Conservation (phyloP, 2,113 vertebrate species). For the Salminus brasiliensis region DNA sequence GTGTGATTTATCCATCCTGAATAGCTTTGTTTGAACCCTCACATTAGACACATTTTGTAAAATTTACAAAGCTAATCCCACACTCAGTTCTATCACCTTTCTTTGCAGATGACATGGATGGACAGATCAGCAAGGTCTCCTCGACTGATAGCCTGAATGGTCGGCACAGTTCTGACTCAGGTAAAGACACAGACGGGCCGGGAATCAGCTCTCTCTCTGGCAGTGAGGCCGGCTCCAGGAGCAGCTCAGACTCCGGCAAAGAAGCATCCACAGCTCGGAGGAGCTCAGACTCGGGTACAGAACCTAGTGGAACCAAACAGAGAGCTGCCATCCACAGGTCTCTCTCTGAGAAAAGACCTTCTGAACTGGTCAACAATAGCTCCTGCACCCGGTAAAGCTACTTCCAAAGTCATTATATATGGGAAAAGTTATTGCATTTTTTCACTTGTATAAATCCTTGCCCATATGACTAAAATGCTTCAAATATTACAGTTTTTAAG, state of each 20-base stretch:
- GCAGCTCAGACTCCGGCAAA: slow-evolving; percentile 67
- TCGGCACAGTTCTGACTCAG: slow-evolving; percentile 53
- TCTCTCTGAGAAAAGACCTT: slow-evolving; percentile 63
- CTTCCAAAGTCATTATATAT: background rate
- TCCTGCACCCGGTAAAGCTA: slow-evolving; percentile 62
- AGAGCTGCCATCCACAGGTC: slow-evolving; percentile 66
- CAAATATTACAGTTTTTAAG: too few relatives aligned
- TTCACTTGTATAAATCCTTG: too few relatives aligned
- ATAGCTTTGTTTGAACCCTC: too few relatives aligned
- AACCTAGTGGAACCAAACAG: slow-evolving; percentile 52
- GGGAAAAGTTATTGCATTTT: background rate
- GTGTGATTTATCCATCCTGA: background rate
- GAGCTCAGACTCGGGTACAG: slow-evolving; percentile 58
- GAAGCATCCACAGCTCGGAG: slow-evolving; percentile 59
- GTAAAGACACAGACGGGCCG: slow-evolving; percentile 47
- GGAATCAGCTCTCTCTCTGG: slow-evolving; percentile 55
- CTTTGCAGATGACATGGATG: slow-evolving; percentile 66
- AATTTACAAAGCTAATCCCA: background rate
- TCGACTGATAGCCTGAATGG: slow-evolving; percentile 75
- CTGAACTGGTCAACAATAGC: slow-evolving; percentile 58
- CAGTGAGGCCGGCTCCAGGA: slow-evolving; percentile 49
- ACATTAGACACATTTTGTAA: background rate
- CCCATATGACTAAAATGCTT: too few relatives aligned
- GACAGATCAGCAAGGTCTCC: slow-evolving; percentile 72
- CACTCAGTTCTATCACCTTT: too few relatives aligned